Evolutionary conservation across 1,140 invertebrate species (phyloP).

Genomic region (Rhyzopertha dominica): DNA sequence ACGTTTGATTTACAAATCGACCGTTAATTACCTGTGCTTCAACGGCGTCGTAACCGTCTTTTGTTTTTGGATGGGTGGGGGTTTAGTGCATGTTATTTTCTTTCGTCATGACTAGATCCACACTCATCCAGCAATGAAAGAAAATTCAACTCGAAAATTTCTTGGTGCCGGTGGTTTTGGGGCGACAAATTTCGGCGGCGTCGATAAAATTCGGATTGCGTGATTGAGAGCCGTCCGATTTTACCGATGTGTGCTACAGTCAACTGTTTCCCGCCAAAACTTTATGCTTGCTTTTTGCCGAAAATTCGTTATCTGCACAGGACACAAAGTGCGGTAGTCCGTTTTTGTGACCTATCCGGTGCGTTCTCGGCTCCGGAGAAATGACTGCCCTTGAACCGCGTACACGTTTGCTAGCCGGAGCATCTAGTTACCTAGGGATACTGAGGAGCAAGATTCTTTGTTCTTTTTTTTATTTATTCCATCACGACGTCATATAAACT

Average conservation of each 20-base stretch:
- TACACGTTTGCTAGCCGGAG: constrained; percentile 30
- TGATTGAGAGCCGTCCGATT: constrained; percentile 1
- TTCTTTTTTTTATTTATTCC: too few relatives aligned
- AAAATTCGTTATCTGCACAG: too few relatives aligned
- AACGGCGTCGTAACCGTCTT: constrained; percentile 11
- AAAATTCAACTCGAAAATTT: too few relatives aligned
- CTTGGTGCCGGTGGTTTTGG: too few relatives aligned
- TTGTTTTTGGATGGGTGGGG: constrained; percentile 41
- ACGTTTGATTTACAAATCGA: too few relatives aligned
- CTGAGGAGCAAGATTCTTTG: too few relatives aligned
- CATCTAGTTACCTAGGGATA: too few relatives aligned
- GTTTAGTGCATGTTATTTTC: constrained; percentile 41
- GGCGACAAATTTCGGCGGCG: background rate
- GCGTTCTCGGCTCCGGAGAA: constrained; percentile 14
- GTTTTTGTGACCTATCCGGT: too few relatives aligned
- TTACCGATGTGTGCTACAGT: constrained; percentile 11
- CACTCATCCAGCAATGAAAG: constrained; percentile 44
- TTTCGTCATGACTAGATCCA: constrained; percentile 43
- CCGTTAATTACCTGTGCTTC: too few relatives aligned
- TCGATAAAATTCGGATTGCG: constrained; percentile 7
- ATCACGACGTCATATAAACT: too few relatives aligned
- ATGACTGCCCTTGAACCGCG: constrained; percentile 37
- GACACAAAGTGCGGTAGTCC: too few relatives aligned
- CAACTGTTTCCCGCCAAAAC: constrained; percentile 11
- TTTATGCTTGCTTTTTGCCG: too few relatives aligned